Base-by-base conservation (phyloP, 1,140 invertebrate genomes). In the Drosophila saltans region DNA sequence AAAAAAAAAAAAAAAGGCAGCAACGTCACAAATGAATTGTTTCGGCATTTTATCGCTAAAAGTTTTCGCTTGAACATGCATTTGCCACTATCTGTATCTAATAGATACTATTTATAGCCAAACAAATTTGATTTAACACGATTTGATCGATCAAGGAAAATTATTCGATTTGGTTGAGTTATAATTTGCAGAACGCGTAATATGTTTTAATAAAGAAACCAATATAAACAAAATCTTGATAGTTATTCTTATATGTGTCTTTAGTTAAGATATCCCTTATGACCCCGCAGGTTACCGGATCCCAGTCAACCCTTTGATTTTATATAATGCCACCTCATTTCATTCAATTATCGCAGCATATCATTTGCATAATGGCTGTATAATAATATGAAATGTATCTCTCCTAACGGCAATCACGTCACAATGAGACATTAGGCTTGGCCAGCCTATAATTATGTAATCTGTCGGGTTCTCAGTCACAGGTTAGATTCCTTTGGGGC, bases 281-380 rank as follows among this genome's bases (percentile, higher is more conserved):
- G 11, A n/a, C n/a, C 16, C 21, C 8, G 2, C 7, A 26, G 24
- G 65, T 36, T 75, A 58, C 72, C 75, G 69, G 73, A 69, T 72
- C 66, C 39, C 55, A 43, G 3, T 36, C 33, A 55, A 52, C 36
- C 41, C 39, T 66, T 63, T 76, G 60, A 69, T 52, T 52, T 76
- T 76, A 76, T 66, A 55, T 72, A 64, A 77, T 76, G 43, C 73
- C 78, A 76, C 62, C 69, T 56, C 69, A 76, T 82, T 88, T 82
- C 66, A 71, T 64, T 88, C 80, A 88, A 83, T 86, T 86, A 83
- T 69, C 82, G 69, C 69, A 69, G 83, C 83, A 82, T 77, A 82
- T 77, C 66, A 82, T 86, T 86, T 86, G 82, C 82, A 88, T 88
- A 80, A 78, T 75, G 48, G 56, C 52, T 39, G 39, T 39, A 65